These are phyloP conservation scores for Karalla daura DNA, from an alignment of 2,797 vertebrate species.

Conservation along the genomic window DNA sequence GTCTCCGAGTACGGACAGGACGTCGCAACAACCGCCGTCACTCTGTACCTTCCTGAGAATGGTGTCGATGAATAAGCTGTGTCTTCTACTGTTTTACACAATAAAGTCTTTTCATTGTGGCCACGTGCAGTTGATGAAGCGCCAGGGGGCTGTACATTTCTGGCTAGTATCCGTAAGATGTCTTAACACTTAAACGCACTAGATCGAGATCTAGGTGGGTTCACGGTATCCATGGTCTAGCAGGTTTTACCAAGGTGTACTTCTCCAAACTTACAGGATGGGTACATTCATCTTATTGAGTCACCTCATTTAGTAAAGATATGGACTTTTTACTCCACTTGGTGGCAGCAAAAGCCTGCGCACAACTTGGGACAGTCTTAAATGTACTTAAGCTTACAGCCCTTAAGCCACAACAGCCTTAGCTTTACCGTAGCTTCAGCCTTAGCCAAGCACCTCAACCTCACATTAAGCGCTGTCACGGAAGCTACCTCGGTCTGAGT, in stretches of 20 bases:
- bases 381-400: neutral
- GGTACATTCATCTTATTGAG: neutral
- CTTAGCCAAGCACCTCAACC: neutral
- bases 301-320: neutral
- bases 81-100: constrained; percentile 45
- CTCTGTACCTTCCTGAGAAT: neutral
- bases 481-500: too few relatives aligned
- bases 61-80: constrained; percentile 9
- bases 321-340: neutral
- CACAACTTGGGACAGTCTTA: neutral
- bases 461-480: neutral
- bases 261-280: neutral
- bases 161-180: neutral
- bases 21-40: neutral
- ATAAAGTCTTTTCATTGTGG: constrained; percentile 48
- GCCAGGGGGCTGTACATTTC: neutral
- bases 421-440: too few relatives aligned
- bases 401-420: neutral
- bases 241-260: neutral
- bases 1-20: constrained; percentile 3
- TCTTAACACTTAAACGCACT: too few relatives aligned
- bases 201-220: too few relatives aligned
- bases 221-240: too few relatives aligned
- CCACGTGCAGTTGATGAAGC: neutral
- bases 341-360: constrained; percentile 17